Evolutionary conservation across 1,140 invertebrate species (phyloP).

Genomic region (Maconellicoccus hirsutus): DNA sequence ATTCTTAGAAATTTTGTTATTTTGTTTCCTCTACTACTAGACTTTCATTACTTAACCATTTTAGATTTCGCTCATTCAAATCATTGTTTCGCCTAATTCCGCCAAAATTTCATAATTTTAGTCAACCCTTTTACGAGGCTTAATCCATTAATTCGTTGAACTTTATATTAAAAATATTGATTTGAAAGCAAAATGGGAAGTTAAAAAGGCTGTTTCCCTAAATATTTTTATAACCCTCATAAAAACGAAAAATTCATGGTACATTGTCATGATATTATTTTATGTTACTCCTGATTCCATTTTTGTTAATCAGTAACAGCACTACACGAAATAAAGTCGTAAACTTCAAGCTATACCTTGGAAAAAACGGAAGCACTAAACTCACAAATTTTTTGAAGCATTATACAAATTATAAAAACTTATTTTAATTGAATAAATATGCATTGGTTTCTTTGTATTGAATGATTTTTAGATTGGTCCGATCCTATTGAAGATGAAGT

Average conservation of each 20-base stretch:
- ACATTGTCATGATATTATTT: conserved; percentile 9
- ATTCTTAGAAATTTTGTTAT: too few relatives aligned
- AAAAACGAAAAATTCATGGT: conserved; percentile 5
- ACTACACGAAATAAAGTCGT: background rate
- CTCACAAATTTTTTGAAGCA: too few relatives aligned
- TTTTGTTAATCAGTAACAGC: conserved; percentile 3
- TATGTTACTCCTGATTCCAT: background rate
- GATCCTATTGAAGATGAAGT: conserved; percentile 3
- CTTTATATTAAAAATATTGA: background rate
- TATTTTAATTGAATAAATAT: background rate
- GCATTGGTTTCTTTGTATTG: background rate
- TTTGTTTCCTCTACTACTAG: too few relatives aligned
- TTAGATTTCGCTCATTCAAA: too few relatives aligned
- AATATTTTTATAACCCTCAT: background rate
- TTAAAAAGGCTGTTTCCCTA: background rate
- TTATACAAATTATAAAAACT: too few relatives aligned
- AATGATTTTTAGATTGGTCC: background rate
- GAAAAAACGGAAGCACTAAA: background rate
- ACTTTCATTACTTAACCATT: too few relatives aligned
- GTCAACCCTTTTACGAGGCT: background rate
- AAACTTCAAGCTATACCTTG: background rate
- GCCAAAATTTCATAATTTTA: too few relatives aligned
- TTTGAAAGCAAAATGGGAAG: background rate
- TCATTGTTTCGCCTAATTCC: too few relatives aligned
- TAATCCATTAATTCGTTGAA: background rate